Evolutionary conservation across 2,888 invertebrate species (phyloP), one percentile per base, ranked within the genome.

Genomic region (Phrixothrix hirtus): DNA sequence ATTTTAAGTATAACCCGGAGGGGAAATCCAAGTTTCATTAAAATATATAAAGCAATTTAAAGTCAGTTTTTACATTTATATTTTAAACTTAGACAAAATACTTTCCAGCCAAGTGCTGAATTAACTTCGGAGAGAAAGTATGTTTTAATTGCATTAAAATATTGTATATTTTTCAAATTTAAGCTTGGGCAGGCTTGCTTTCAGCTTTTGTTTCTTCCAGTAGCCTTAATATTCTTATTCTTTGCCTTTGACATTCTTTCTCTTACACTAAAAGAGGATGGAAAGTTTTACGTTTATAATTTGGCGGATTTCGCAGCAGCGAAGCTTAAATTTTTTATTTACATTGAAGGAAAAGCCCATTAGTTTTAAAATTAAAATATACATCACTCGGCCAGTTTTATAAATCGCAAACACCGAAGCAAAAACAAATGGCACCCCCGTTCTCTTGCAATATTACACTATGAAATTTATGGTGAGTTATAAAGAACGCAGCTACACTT

Each of bases 321-420:
- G 56, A 60, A 60, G 61, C 68, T 68, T 66, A 65, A 68, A 66
- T 71, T 71, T 72, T 71, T 70, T 70, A 71, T 71, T 71, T 67
- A 69, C 70, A 71, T 69, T 66, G 68, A 64, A 68, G 68, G 69
- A 66, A 69, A 67, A 66, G 63, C 63, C 71, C 72, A 72, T 73
- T 74, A 74, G 72, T 73, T 73, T 71, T 70, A 70, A 74, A 74
- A 74, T 74, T 73, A 74, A 74, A 74, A 74, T 74, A 74, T 74
- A 74, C 74, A 74, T 73, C 73, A 74, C 71, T 68, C 66, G 59
- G 49, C 54, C 54, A 49, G 54, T 55, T 55, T 55, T 55, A 55
- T 55, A 55, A 46, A 46, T 49, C 52, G 62, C 64, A 67, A 63
- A 68, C 68, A 67, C 71, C 67, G 66, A 70, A 69, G 70, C 68